Evolutionary conservation across 1,140 invertebrate species (phyloP).

Genomic region (Centruroides vittatus): DNA sequence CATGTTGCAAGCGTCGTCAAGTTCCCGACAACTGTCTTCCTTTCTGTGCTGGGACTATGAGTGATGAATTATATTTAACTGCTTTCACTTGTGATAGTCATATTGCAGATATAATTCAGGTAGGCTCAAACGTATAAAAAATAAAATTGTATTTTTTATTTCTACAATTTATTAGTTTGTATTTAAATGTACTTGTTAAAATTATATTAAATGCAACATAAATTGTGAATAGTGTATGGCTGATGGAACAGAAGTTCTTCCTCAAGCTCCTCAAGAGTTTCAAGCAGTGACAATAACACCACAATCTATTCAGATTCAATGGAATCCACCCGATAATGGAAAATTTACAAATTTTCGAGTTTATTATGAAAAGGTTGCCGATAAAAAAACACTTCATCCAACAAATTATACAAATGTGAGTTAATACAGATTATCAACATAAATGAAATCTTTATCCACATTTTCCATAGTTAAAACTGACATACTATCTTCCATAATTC

Average conservation of each 20-base stretch:
- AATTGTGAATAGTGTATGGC: slow-evolving; percentile 50
- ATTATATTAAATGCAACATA: too few relatives aligned
- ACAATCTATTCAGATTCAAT: slow-evolving; percentile 45
- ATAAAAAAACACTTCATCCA: slow-evolving; percentile 13
- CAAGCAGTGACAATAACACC: slow-evolving; percentile 46
- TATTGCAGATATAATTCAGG: slow-evolving; percentile 50
- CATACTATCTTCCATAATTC: too few relatives aligned
- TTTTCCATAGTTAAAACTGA: too few relatives aligned
- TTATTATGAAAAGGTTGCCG: slow-evolving; percentile 46
- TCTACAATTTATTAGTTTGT: too few relatives aligned
- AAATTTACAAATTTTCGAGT: slow-evolving; percentile 48
- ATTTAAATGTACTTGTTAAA: too few relatives aligned
- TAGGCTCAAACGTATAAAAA: neutral
- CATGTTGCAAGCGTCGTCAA: slow-evolving; percentile 52
- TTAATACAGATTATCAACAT: too few relatives aligned
- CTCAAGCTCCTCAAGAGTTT: slow-evolving; percentile 54
- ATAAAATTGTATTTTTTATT: too few relatives aligned
- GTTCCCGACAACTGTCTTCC: slow-evolving; percentile 50
- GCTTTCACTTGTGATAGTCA: slow-evolving; percentile 38
- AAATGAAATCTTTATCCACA: too few relatives aligned
- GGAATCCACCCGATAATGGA: slow-evolving; percentile 38
- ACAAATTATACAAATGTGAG: slow-evolving; percentile 7
- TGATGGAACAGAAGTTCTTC: slow-evolving; percentile 57
- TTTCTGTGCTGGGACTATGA: slow-evolving; percentile 46
- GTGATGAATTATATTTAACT: too few relatives aligned